These are phyloP conservation scores for Archips crataeganus DNA, from an alignment of 2,888 invertebrate genomes.

Conservation along the genomic window DNA sequence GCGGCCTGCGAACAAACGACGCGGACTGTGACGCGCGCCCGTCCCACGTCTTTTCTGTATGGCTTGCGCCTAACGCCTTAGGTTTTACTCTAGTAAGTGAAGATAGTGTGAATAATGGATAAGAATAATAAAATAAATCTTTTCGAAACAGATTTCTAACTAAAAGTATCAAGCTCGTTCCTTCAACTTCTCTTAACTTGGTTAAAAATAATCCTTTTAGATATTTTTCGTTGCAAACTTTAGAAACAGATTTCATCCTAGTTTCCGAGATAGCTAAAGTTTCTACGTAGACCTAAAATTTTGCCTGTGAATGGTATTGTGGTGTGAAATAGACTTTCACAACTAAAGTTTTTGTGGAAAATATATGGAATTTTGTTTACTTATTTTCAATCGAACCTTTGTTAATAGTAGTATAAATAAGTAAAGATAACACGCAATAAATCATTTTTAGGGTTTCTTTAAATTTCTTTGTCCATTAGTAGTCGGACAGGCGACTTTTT, in stretches of 20 bases:
- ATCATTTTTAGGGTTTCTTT: too few relatives aligned
- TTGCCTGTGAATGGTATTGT: not conserved
- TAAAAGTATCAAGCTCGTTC: not conserved
- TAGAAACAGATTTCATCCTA: not conserved
- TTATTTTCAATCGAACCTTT: not conserved
- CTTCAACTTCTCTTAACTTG: not conserved
- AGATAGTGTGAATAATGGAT: too few relatives aligned
- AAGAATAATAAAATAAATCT: too few relatives aligned
- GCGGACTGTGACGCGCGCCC: too few relatives aligned
- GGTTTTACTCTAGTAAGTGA: too few relatives aligned
- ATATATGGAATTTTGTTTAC: not conserved
- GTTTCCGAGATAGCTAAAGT: conserved; percentile 2
- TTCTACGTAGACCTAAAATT: not conserved
- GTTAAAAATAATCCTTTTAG: not conserved
- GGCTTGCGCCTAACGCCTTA: too few relatives aligned
- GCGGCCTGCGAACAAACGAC: too few relatives aligned
- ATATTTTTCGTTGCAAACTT: not conserved
- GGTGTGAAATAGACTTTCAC: not conserved
- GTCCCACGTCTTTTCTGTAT: too few relatives aligned
- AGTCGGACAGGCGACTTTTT: too few relatives aligned
- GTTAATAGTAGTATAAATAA: too few relatives aligned
- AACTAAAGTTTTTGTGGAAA: not conserved
- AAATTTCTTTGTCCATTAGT: too few relatives aligned
- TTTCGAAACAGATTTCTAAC: not conserved
- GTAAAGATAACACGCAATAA: too few relatives aligned